Evolutionary conservation across 2,888 invertebrate species (phyloP).

Genomic region (Volucella bombylans): DNA sequence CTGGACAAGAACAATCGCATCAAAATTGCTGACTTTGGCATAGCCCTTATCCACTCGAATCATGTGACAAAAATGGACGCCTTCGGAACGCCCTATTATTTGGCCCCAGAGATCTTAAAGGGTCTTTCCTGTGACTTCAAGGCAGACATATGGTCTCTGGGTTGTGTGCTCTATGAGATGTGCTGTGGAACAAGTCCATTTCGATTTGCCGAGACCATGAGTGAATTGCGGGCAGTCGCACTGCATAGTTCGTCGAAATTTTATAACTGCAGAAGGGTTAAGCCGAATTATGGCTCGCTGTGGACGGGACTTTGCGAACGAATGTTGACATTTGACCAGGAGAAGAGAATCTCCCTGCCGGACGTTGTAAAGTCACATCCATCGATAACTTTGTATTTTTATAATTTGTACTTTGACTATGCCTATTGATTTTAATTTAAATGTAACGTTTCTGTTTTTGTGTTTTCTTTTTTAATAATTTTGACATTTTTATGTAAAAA

Average conservation of each 20-base stretch:
- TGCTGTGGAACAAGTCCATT: slow-evolving; percentile 81
- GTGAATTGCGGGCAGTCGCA: slow-evolving; percentile 74
- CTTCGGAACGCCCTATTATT: slow-evolving; percentile 89
- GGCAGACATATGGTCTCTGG: slow-evolving; percentile 89
- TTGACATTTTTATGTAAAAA: neutral
- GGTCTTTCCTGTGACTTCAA: slow-evolving; percentile 87
- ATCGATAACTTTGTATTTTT: slow-evolving; percentile 77
- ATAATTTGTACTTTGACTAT: slow-evolving; percentile 80
- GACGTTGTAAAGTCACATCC: slow-evolving; percentile 77
- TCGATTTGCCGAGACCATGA: slow-evolving; percentile 65
- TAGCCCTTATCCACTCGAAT: slow-evolving; percentile 80
- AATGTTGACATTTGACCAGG: slow-evolving; percentile 78
- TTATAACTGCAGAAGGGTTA: slow-evolving; percentile 75
- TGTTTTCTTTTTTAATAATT: slow-evolving; percentile 6
- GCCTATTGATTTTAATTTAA: slow-evolving; percentile 72
- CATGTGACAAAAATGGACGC: slow-evolving; percentile 48
- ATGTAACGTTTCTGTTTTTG: neutral
- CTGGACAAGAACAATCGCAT: slow-evolving; percentile 86
- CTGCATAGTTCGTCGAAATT: slow-evolving; percentile 16
- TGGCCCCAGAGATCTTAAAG: slow-evolving; percentile 88
- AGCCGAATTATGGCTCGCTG: slow-evolving; percentile 75
- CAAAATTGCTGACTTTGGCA: slow-evolving; percentile 89
- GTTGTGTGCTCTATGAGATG: slow-evolving; percentile 88
- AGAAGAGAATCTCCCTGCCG: slow-evolving; percentile 78
- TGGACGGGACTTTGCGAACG: slow-evolving; percentile 78